phyloP scores from a whole-genome alignment of 2,888 invertebrate species.

The Ophion slaviceki region DNA sequence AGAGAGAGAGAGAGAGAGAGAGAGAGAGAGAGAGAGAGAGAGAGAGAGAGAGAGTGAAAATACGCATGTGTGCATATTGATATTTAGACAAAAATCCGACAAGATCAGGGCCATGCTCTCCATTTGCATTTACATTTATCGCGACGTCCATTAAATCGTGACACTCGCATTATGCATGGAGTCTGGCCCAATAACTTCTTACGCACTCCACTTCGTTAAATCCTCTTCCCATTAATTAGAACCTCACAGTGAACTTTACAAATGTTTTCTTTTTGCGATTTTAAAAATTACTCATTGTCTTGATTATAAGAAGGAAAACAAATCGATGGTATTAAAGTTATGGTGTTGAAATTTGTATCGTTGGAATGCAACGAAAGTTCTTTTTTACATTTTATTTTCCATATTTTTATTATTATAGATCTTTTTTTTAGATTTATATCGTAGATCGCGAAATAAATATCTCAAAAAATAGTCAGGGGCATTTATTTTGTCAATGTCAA shows the following conservation, averaged over 20 bases:
- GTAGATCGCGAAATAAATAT: no score
- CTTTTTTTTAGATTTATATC: no score
- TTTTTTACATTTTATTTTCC: no score
- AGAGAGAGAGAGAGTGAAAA: not conserved
- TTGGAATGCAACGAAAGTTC: no score
- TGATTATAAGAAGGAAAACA: not conserved
- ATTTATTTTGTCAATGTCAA: no score
- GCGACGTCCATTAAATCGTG: conserved; percentile 19
- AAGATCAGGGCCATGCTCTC: conserved; percentile 7
- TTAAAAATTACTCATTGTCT: not conserved
- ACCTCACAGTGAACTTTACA: not conserved
- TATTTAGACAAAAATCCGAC: not conserved
- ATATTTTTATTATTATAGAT: no score
- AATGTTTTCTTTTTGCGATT: not conserved
- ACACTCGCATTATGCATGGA: not conserved
- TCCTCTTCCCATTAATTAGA: not conserved
- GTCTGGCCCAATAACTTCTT: not conserved
- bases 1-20: not conserved
- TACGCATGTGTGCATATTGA: not conserved
- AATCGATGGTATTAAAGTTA: not conserved
- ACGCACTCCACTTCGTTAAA: not conserved
- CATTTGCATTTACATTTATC: not conserved
- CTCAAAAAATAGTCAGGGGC: no score
- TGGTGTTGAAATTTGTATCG: no score
- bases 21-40: no score